Evolutionary conservation across 2,113 vertebrate genomes (phyloP).

Genomic region (Peucedramus taeniatus): DNA sequence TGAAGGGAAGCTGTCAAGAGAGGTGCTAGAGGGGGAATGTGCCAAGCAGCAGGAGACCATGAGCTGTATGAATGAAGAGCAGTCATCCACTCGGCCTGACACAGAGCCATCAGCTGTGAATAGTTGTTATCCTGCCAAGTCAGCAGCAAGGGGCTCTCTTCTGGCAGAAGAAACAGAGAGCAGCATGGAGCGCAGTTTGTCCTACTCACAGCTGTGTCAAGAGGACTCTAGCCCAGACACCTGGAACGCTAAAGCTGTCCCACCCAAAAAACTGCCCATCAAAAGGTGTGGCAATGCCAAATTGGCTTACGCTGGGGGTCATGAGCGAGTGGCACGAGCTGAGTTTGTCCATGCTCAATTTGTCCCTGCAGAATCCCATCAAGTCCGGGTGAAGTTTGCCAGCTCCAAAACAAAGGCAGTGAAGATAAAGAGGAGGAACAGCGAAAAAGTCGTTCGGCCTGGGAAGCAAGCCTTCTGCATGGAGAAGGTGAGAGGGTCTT

Average conservation of each 20-base stretch:
- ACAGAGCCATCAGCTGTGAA: neutral
- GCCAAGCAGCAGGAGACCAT: neutral
- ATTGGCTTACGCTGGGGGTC: neutral
- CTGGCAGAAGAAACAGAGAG: neutral
- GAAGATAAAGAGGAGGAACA: constrained; percentile 75
- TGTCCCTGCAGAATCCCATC: constrained; percentile 75
- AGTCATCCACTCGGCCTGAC: neutral
- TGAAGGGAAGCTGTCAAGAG: neutral
- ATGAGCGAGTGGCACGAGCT: constrained; percentile 29
- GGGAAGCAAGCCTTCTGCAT: constrained; percentile 48
- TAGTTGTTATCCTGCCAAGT: neutral
- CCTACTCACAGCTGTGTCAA: neutral
- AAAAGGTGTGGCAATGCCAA: constrained; percentile 33
- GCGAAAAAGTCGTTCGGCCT: constrained; percentile 62
- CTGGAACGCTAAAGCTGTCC: neutral
- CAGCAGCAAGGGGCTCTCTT: neutral
- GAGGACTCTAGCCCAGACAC: neutral
- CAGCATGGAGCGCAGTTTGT: neutral
- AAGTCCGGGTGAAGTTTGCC: constrained; percentile 72
- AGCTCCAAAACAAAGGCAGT: constrained; percentile 77
- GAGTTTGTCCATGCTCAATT: constrained; percentile 79
- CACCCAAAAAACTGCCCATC: constrained; percentile 10
- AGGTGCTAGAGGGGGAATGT: constrained; percentile 16
- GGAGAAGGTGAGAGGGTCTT: constrained; percentile 63
- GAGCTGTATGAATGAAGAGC: neutral